Evolutionary conservation across 2,888 invertebrate species (phyloP).

Genomic region (Rhopalosiphum nymphaeae): DNA sequence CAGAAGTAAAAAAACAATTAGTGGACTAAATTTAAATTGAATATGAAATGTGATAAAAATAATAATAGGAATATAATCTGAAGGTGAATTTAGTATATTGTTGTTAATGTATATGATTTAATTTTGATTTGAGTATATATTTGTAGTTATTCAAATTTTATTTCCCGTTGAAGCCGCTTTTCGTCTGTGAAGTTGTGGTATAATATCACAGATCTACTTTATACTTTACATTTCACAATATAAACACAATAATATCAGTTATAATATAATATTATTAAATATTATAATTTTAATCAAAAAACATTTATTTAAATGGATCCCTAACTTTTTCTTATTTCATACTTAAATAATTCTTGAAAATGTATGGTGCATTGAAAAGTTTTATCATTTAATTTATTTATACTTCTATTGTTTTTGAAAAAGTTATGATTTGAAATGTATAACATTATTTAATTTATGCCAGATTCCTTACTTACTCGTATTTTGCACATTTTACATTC

Average conservation of each 20-base stretch:
- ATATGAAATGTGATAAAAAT: not conserved
- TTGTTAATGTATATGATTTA: not conserved
- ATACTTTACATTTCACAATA: not conserved
- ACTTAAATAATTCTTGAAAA: not conserved
- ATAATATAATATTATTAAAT: not conserved
- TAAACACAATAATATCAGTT: not conserved
- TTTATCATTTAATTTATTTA: not conserved
- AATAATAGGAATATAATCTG: not conserved
- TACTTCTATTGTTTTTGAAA: not conserved
- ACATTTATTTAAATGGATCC: not conserved
- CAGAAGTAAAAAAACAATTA: not conserved
- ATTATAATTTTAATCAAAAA: not conserved
- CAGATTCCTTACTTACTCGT: not conserved
- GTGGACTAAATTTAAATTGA: not conserved
- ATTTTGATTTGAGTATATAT: not conserved
- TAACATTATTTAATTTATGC: not conserved
- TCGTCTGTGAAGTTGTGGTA: not conserved
- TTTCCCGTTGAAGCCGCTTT: not conserved
- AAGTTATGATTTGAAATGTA: not conserved
- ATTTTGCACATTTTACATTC: not conserved
- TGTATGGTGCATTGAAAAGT: not conserved
- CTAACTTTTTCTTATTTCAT: not conserved
- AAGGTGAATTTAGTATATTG: not conserved
- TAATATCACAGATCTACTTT: not conserved
- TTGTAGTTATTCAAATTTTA: not conserved